A percentile compares a stretch with the other conserved stretches of the same genome.
phyloP scores from a whole-genome alignment of 2,797 vertebrate species.

The Scolopax bukidnonensis region DNA sequence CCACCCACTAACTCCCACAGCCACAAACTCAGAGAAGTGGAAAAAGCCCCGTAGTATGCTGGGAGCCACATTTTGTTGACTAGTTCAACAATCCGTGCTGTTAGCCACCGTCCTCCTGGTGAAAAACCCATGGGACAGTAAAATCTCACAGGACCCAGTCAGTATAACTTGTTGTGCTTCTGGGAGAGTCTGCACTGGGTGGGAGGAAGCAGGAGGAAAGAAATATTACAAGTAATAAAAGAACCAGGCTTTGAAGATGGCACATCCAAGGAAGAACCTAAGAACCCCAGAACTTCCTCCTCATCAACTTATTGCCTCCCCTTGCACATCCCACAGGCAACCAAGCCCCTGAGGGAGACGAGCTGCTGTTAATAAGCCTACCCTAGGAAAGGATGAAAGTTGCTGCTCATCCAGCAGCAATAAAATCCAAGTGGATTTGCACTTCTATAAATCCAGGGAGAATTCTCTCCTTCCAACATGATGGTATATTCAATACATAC shows the following conservation, averaged over 20 bases:
- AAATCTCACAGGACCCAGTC: background rate
- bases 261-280: background rate
- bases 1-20: constrained; percentile 14
- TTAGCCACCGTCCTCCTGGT: background rate
- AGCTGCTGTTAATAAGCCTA: constrained; percentile 17
- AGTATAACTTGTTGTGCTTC: background rate
- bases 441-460: constrained; percentile 44
- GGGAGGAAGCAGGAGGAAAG: background rate
- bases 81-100: background rate
- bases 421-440: constrained; percentile 39
- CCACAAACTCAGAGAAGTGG: background rate
- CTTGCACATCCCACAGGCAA: background rate
- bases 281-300: constrained; percentile 8
- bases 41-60: background rate
- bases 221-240: background rate
- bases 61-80: background rate
- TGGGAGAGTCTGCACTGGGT: background rate
- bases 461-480: constrained; percentile 34
- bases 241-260: background rate
- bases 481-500: background rate
- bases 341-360: background rate
- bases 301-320: background rate
- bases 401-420: constrained; percentile 5
- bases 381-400: constrained; percentile 14
- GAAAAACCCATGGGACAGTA: background rate